Percentiles rank a stretch among this genome's conserved stretches.
These are phyloP conservation scores for Caloenas nicobarica DNA, from an alignment of 2,113 vertebrate species.

Conservation along the genomic window DNA sequence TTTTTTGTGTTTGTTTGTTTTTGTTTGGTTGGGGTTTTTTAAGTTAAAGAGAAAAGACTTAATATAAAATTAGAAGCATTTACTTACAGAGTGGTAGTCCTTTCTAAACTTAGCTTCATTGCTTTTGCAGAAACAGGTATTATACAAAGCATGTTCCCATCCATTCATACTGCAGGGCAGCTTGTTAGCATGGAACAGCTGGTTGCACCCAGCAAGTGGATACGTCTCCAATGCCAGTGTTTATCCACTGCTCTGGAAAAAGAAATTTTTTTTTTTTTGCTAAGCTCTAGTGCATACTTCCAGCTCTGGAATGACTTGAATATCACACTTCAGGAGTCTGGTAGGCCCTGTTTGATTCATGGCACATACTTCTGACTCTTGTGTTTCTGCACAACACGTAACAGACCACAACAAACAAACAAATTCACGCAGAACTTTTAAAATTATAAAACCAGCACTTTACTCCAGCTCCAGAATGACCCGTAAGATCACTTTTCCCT, in stretches of 20 bases:
- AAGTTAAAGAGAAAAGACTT: background rate
- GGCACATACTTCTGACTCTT: background rate
- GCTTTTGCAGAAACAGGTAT: background rate
- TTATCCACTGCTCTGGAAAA: background rate
- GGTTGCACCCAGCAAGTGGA: background rate
- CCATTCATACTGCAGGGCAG: background rate
- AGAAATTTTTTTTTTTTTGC: background rate
- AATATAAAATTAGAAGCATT: background rate
- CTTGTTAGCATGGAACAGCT: background rate
- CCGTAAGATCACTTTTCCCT: background rate
- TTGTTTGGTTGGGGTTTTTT: too few relatives aligned
- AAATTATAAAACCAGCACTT: background rate
- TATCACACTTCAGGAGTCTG: too few relatives aligned
- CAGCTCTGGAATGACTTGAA: background rate
- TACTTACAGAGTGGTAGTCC: background rate
- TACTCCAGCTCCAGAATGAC: background rate
- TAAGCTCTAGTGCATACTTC: fast-evolving
- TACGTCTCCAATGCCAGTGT: background rate
- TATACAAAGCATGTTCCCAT: background rate
- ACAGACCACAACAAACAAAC: background rate
- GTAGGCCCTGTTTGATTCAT: background rate
- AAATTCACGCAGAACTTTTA: background rate
- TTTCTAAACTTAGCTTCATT: background rate
- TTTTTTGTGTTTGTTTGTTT: too few relatives aligned
- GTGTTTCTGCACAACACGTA: background rate